These are phyloP conservation scores for Palythoa grandiflora DNA, from an alignment of 92 coral and sea anemone species.

Conservation along the genomic window DNA sequence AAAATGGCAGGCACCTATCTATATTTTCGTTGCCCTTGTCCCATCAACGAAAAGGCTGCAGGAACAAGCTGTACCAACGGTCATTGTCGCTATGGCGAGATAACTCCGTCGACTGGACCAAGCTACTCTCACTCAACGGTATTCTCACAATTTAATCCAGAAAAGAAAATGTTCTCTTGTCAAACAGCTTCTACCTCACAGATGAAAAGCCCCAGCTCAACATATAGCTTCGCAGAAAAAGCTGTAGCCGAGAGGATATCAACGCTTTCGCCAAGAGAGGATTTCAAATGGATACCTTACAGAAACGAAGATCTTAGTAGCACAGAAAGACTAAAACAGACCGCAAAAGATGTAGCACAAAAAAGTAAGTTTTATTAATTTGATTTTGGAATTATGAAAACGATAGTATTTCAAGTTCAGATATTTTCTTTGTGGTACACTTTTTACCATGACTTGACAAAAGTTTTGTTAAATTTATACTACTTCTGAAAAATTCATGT, in stretches of 20 bases:
- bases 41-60: conserved; percentile 57
- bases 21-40: conserved; percentile 84
- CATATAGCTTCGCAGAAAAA: conserved; percentile 11
- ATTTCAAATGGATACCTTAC: conserved; percentile 69
- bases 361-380: neutral
- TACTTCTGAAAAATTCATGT: too few species aligned
- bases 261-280: conserved; percentile 37
- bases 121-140: conserved; percentile 61
- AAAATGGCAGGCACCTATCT: conserved; percentile 73
- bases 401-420: neutral
- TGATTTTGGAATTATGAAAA: neutral
- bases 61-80: conserved; percentile 61
- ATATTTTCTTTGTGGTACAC: neutral
- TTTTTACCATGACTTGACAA: too few species aligned
- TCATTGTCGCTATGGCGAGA: conserved; percentile 79
- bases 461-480: too few species aligned
- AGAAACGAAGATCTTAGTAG: conserved; percentile 43
- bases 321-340: conserved; percentile 58
- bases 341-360: conserved; percentile 23
- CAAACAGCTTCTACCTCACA: conserved; percentile 9
- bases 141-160: conserved; percentile 76
- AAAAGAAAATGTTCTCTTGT: conserved; percentile 61
- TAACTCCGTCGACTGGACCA: conserved; percentile 58
- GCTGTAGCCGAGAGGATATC: neutral
- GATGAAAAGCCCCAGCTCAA: conserved; percentile 6